Evolutionary conservation across 1,140 invertebrate genomes (phyloP).

Genomic region (Adelges cooleyi): DNA sequence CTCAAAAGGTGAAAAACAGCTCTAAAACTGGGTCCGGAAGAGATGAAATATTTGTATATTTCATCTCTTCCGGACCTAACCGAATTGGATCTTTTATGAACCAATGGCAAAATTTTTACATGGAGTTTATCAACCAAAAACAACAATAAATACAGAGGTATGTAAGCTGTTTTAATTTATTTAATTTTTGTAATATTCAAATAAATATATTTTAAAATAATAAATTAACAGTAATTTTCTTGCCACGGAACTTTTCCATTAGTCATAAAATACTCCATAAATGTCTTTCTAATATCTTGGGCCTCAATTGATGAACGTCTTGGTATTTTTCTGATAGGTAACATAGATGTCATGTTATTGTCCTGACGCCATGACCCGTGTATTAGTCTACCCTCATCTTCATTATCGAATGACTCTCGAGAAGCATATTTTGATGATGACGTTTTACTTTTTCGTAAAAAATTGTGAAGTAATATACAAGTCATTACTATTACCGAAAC

Average conservation of each 20-base stretch:
- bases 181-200: not conserved
- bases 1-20: not conserved
- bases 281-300: not conserved
- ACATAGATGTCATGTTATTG: not conserved
- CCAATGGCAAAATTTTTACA: not conserved
- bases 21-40: not conserved
- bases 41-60: not conserved
- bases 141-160: not conserved
- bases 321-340: not conserved
- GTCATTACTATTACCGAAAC: slow-evolving; percentile 21
- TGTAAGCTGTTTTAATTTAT: not conserved
- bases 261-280: slow-evolving; percentile 12
- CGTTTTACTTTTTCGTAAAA: slow-evolving; percentile 26
- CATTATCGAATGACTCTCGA: slow-evolving; percentile 4
- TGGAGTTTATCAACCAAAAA: not conserved
- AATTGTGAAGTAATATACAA: slow-evolving; percentile 24
- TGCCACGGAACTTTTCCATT: not conserved
- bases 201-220: not conserved
- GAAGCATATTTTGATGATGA: slow-evolving; percentile 20
- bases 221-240: not conserved
- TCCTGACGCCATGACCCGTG: not conserved
- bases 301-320: not conserved
- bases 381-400: not conserved
- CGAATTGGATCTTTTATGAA: not conserved
- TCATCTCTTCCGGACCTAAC: not conserved